Evolutionary conservation across 2,888 invertebrate species (phyloP).

Genomic region (Trichogramma evanescens): DNA sequence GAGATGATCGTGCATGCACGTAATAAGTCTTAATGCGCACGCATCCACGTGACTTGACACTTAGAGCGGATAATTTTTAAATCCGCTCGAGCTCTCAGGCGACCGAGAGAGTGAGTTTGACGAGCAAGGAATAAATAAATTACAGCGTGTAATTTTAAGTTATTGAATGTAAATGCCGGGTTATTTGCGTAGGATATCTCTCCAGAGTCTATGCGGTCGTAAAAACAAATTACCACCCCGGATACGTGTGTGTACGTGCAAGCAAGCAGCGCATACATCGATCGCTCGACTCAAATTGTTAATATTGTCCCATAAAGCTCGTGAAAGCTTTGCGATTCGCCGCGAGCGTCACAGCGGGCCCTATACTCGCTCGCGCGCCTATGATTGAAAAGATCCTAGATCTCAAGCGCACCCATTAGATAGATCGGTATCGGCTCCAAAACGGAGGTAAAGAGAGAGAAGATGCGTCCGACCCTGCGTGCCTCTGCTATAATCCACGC

Average conservation of each 20-base stretch:
- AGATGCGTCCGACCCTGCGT: no score
- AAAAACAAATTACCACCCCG: constrained; percentile 1
- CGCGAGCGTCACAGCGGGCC: no score
- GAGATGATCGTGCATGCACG: constrained; percentile 10
- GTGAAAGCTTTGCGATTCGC: constrained; percentile 3
- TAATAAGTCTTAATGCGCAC: neutral
- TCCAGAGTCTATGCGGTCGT: neutral
- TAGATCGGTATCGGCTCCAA: constrained; percentile 20
- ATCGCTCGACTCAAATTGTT: constrained; percentile 9
- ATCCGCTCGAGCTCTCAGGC: neutral
- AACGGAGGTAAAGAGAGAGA: neutral
- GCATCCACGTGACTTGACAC: neutral
- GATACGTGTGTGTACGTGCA: neutral
- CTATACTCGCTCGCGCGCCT: no score
- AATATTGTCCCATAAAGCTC: constrained; percentile 7
- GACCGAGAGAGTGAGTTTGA: no score
- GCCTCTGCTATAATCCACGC: no score
- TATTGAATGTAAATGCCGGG: constrained; percentile 11
- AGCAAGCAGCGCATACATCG: no score
- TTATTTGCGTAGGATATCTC: constrained; percentile 3
- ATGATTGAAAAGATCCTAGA: no score
- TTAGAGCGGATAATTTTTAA: neutral
- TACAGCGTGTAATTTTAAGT: constrained; percentile 5
- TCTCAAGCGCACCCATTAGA: neutral
- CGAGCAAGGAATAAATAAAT: neutral